Base-by-base conservation (phyloP, 2,888 invertebrate species). In the Drosophila sordidula region DNA sequence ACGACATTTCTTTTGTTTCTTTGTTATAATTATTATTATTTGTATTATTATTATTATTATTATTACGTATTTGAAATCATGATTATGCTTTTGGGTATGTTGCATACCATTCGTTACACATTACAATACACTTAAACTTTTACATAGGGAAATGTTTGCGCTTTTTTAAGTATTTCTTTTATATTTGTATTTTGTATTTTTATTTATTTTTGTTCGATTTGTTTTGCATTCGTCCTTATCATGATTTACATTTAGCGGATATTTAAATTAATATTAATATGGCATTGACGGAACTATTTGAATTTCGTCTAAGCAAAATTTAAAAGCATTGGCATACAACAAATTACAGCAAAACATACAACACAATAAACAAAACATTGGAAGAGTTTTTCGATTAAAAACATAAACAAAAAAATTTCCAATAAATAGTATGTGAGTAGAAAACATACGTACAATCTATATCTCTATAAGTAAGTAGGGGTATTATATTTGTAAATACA, bases 31-130 rank as follows among this genome's bases (percentile, higher is more conserved):
- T 47, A 49, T 58, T 45, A 55, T 34, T 9, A 45, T 68, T 51
- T 39, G 64, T 46, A 49, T 55, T 51, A 55, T 61, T 46, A 25
- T 64, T 47, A 58, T 65, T 80, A 73, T 70, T 75, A 74, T 73
- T 89, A 75, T 82, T 90, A 89, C 82, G 86, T 90, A 89, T 89
- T 89, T 89, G 78, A 79, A 80, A 90, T 90, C 74, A 73, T 84
- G 89, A 89, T 89, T 83, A 89, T 90, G 85, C 82, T 78, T 75
- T 75, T 71, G 72, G 85, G 90, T 82, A 87, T 91, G 90, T 87
- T 81, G 69, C 90, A 91, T 81, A 90, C 90, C 89, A 56, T 79
- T 85, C 54, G 36, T 70, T 66, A 64, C 54, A 70, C 55, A 79
- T 80, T 78, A 80, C 58, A 67, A 45, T 84, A 76, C 69, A 69